Evolutionary conservation across 2,113 vertebrate species (phyloP), one percentile per base, ranked within the genome.

Genomic region (Piaya cayana): DNA sequence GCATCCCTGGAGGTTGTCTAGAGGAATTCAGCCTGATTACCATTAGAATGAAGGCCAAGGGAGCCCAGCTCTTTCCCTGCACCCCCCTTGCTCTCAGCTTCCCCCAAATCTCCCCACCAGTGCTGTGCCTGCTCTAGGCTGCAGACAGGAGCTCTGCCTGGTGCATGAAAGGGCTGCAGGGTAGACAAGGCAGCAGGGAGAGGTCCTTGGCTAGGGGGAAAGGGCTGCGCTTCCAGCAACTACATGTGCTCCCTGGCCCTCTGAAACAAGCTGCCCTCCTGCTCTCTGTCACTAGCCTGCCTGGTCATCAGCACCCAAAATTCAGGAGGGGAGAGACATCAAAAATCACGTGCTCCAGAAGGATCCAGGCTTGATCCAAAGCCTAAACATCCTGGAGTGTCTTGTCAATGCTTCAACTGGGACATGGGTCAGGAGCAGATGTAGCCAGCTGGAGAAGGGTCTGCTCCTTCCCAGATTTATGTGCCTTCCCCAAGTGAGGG

Each of bases 11-110:
- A 70, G 71, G 59, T 88, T 78, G 55, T 32, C 89, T 42, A 1
- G 68, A 84, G 91, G 92, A 97, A 95, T 94, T 91, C 72, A 13
- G 91, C 39, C 77, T 85, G 81, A 90, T 95, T 93, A 76, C 69
- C 94, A 85, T 85, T 2, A 87, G 75, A 89, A 94, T 79, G 42
- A 92, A 91, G 84, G 78, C 60, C 91, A 69, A 45, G 82, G 74
- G 58, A 89, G 77, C 39, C 68, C 81, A 26, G 62, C 62, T 76
- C 81, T 29, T 63, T 90, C 62, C 21, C 30, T 74, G 17, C 3
- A 1, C 36, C 50, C 36, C 20, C 2, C 12, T 49, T 59, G 39
- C 60, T 62, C 79, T 75, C n/a, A 52, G 75, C 69, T 53, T 86
- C 29, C 21, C 29, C 15, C 1, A 0, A 9, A 34, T 55, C 39